These are phyloP conservation scores for Sinocyclocheilus anshuiensis DNA, from an alignment of 2,113 vertebrate genomes.

Conservation along the genomic window DNA sequence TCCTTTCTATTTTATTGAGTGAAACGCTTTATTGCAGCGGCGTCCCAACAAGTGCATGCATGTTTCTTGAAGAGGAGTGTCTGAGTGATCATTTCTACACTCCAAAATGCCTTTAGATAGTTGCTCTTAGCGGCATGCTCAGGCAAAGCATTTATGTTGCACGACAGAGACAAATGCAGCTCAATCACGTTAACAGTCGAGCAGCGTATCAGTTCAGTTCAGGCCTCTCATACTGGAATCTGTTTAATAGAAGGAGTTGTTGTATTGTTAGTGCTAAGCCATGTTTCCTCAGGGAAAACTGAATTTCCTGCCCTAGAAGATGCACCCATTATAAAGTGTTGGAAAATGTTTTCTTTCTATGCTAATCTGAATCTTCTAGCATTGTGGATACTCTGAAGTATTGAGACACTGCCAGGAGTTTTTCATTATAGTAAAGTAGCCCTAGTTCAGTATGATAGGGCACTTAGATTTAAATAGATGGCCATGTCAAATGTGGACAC, in stretches of 20 bases:
- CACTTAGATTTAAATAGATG: not conserved
- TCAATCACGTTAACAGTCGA: not conserved
- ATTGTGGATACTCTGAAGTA: not conserved
- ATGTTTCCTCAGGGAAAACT: not conserved
- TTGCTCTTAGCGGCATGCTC: not conserved
- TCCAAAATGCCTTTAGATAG: not conserved
- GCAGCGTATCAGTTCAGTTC: too few relatives aligned
- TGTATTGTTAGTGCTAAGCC: not conserved
- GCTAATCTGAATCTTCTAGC: slow-evolving; percentile 4
- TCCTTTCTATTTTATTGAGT: not conserved
- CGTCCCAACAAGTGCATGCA: slow-evolving; percentile 43
- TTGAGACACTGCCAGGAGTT: not conserved
- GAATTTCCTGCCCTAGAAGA: not conserved
- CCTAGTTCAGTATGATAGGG: too few relatives aligned
- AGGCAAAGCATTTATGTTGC: slow-evolving; percentile 10
- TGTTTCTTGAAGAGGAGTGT: slow-evolving; percentile 31
- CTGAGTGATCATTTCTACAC: slow-evolving; percentile 36
- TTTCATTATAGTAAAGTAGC: too few relatives aligned
- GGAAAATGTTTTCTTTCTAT: not conserved
- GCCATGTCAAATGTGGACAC: not conserved
- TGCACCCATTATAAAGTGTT: not conserved
- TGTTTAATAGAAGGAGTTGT: not conserved
- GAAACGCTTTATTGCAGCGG: not conserved
- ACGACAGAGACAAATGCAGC: not conserved
- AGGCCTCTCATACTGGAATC: too few relatives aligned